These are phyloP conservation scores for Sitophilus oryzae DNA, from an alignment of 1,140 invertebrate species.

Conservation along the genomic window DNA sequence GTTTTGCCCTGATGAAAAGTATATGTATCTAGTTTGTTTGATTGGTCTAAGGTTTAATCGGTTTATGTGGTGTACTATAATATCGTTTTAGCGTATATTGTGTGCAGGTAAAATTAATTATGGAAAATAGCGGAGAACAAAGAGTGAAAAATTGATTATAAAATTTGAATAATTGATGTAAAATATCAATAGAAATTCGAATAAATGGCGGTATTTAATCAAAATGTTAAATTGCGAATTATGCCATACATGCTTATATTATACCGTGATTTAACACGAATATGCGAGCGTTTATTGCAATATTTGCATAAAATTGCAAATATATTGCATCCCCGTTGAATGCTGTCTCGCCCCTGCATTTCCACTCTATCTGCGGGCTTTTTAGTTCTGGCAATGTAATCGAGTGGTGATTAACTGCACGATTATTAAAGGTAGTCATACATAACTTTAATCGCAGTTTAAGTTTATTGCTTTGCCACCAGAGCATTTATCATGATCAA, in stretches of 20 bases:
- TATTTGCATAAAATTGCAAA: constrained; percentile 27
- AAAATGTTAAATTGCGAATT: constrained; percentile 26
- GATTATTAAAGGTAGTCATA: constrained; percentile 23
- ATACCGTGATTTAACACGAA: constrained; percentile 27
- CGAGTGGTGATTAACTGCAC: constrained; percentile 23
- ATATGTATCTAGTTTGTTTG: too few species aligned
- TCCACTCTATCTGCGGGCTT: constrained; percentile 16
- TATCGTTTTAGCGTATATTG: too few species aligned
- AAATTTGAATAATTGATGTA: constrained; percentile 26
- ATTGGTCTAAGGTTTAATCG: too few species aligned
- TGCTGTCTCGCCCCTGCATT: constrained; percentile 10
- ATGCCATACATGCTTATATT: constrained; percentile 25
- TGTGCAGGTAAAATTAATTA: constrained; percentile 18
- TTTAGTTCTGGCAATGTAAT: constrained; percentile 22
- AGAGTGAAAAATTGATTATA: constrained; percentile 14
- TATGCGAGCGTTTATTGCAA: constrained; percentile 28
- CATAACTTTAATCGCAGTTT: constrained; percentile 21
- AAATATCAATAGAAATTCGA: constrained; percentile 22
- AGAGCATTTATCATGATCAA: constrained; percentile 18
- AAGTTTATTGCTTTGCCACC: constrained; percentile 21
- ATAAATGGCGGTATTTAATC: constrained; percentile 27
- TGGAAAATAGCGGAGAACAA: constrained; percentile 19
- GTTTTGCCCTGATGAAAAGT: too few species aligned
- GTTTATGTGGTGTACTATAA: too few species aligned
- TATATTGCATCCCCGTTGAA: constrained; percentile 22